phyloP scores from a whole-genome alignment of 2,797 vertebrate genomes.

The Eleutherodactylus coqui region DNA sequence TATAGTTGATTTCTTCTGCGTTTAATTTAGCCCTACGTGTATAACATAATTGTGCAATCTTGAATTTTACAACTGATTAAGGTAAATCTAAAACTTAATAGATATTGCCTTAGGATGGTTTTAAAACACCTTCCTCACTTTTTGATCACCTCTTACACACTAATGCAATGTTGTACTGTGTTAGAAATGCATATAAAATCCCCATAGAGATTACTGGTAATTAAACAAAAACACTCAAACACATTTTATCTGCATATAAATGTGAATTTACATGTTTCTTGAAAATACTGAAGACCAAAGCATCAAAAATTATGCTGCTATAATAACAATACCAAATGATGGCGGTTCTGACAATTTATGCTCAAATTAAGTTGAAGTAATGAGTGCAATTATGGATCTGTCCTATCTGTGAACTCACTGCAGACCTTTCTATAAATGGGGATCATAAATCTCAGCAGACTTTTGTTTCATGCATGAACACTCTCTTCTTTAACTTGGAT shows the following conservation, averaged over 20 bases:
- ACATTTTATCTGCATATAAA: not conserved
- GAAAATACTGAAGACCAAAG: not conserved
- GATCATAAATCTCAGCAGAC: not conserved
- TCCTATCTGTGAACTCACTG: not conserved
- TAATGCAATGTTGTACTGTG: not conserved
- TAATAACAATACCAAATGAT: not conserved
- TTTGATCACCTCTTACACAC: not conserved
- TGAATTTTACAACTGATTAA: not conserved
- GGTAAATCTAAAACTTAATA: not conserved
- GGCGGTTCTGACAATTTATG: conserved; percentile 6
- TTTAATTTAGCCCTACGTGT: no score
- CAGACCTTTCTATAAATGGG: not conserved
- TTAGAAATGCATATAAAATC: not conserved
- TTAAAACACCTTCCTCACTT: not conserved
- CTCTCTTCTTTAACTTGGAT: not conserved
- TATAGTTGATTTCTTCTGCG: no score
- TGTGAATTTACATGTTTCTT: not conserved
- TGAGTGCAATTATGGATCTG: not conserved
- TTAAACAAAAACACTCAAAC: not conserved
- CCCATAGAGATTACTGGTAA: not conserved
- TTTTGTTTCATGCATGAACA: not conserved
- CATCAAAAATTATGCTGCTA: not conserved
- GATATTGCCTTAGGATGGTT: not conserved
- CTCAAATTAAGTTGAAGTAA: not conserved
- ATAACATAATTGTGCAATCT: not conserved